Conservation (phyloP, 2,888 invertebrate species). For the Cyrtodaria siliqua region DNA sequence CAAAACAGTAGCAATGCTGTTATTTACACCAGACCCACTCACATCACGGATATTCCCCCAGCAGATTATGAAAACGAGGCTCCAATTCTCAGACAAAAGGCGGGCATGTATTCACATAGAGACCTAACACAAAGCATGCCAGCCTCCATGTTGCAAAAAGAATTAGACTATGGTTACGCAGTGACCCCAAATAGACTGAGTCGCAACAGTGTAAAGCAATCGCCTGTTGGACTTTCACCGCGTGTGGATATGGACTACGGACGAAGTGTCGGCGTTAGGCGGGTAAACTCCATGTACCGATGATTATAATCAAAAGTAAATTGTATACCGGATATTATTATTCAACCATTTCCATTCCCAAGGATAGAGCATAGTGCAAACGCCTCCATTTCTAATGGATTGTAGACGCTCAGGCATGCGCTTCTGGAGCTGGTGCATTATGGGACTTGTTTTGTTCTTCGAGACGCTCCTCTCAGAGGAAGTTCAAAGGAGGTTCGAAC, state of each 20-base stretch:
- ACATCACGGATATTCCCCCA: slow-evolving; percentile 67
- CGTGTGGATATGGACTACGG: slow-evolving; percentile 52
- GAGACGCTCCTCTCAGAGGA: too few relatives aligned
- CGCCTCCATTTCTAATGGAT: too few relatives aligned
- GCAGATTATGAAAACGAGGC: slow-evolving; percentile 67
- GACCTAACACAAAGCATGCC: slow-evolving; percentile 55
- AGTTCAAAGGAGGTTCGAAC: too few relatives aligned
- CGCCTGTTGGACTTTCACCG: slow-evolving; percentile 47
- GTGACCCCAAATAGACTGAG: slow-evolving; percentile 48
- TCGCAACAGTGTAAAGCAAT: slow-evolving; percentile 34
- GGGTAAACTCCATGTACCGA: slow-evolving; percentile 73
- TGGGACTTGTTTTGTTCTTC: too few relatives aligned
- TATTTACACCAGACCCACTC: slow-evolving; percentile 35
- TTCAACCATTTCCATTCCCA: too few relatives aligned
- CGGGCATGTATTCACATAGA: slow-evolving; percentile 34
- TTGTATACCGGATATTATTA: too few relatives aligned
- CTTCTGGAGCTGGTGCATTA: too few relatives aligned
- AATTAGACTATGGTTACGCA: slow-evolving; percentile 54
- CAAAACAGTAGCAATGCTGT: slow-evolving; percentile 47
- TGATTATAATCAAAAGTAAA: slow-evolving; percentile 48
- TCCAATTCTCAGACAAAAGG: slow-evolving; percentile 56
- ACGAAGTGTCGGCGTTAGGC: slow-evolving; percentile 54
- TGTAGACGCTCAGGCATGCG: too few relatives aligned
- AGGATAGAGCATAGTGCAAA: too few relatives aligned
- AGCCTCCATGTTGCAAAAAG: slow-evolving; percentile 30